Conservation (phyloP, 1,140 invertebrate genomes). For the Magallana gigas region DNA sequence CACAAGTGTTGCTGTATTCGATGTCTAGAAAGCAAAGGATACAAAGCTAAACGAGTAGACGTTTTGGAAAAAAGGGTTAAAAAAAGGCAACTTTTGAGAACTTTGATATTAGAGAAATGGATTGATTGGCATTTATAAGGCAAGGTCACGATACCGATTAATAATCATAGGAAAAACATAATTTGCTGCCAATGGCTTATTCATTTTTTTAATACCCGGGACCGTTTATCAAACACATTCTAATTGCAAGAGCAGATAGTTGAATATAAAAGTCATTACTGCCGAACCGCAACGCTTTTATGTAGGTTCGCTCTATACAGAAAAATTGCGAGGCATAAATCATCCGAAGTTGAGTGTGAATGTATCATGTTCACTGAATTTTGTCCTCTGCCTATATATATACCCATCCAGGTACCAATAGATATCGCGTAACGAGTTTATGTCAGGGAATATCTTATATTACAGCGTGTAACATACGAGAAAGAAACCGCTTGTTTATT, state of each 20-base stretch:
- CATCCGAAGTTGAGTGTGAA: slow-evolving; percentile 10
- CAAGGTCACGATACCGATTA: background rate
- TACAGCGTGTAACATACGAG: background rate
- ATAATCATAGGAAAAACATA: background rate
- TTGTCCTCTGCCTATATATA: background rate
- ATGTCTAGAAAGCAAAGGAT: background rate
- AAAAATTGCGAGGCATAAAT: slow-evolving; percentile 2
- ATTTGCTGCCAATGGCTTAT: too few relatives aligned
- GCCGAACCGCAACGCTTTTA: background rate
- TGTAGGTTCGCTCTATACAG: background rate
- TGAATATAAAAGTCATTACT: slow-evolving; percentile 10
- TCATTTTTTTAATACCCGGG: too few relatives aligned
- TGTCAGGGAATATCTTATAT: background rate
- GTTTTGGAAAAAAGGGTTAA: background rate
- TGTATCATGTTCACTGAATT: background rate
- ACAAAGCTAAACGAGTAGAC: too few relatives aligned
- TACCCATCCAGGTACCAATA: background rate
- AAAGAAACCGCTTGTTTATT: background rate
- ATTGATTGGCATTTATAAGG: background rate
- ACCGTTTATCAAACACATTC: slow-evolving; percentile 9
- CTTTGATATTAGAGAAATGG: background rate
- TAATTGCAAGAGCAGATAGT: background rate
- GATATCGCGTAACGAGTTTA: slow-evolving; percentile 11
- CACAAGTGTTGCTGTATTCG: background rate
- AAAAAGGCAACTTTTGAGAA: background rate